phyloP scores from a whole-genome alignment of 64 coral and sea anemone species.

The Catalaphyllia jardinei region DNA sequence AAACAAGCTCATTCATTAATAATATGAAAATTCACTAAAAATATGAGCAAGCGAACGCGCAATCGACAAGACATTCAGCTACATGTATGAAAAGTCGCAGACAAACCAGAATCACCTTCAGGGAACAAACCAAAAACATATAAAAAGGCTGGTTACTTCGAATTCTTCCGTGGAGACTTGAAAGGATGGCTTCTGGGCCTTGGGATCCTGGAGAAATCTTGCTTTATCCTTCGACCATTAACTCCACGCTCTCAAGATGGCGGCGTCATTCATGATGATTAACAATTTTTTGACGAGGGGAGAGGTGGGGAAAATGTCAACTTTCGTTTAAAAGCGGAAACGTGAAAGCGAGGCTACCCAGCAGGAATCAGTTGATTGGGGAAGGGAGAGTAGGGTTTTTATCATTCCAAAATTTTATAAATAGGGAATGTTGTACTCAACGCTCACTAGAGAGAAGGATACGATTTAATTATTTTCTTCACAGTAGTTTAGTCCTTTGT shows the following conservation, averaged over 20 bases:
- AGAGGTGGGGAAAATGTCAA: not conserved
- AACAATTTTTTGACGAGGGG: not conserved
- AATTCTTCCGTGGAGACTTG: not conserved
- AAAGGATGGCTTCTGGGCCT: not conserved
- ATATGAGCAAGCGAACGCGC: not conserved
- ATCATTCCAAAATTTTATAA: too few relatives aligned
- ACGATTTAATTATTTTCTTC: too few relatives aligned
- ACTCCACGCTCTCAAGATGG: slow-evolving; percentile 24
- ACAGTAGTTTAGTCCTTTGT: too few relatives aligned
- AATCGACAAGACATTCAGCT: not conserved
- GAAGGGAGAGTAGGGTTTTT: not conserved
- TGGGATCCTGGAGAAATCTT: not conserved
- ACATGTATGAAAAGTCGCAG: not conserved
- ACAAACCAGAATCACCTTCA: not conserved
- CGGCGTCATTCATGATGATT: not conserved
- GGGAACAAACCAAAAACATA: not conserved
- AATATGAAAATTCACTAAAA: not conserved
- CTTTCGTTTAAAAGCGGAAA: not conserved
- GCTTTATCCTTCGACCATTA: not conserved
- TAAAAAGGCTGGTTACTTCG: slow-evolving; percentile 25
- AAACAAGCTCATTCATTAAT: not conserved
- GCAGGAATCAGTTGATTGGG: not conserved
- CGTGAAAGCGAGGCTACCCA: not conserved
- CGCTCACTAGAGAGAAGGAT: too few relatives aligned
- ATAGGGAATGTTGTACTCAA: too few relatives aligned